Conservation (phyloP, 2,888 invertebrate species). For the Erpobdella octoculata region DNA sequence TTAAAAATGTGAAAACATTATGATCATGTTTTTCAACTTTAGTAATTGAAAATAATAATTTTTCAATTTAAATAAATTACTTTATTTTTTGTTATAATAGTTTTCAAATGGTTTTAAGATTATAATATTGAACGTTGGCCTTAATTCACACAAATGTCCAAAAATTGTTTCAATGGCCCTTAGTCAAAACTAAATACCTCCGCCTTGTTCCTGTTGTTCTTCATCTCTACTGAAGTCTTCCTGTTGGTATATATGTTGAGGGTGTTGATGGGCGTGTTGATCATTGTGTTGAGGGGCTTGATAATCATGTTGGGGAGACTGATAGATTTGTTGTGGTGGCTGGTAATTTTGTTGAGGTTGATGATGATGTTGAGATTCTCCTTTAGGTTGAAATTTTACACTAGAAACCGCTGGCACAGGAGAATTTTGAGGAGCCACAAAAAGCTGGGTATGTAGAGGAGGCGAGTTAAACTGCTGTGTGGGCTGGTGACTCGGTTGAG, state of each 20-base stretch:
- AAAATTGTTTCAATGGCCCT: neutral
- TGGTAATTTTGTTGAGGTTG: constrained; percentile 11
- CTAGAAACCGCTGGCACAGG: neutral
- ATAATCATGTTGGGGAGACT: neutral
- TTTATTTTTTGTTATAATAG: neutral
- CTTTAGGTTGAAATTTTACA: neutral
- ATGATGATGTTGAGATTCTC: neutral
- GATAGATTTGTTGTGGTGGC: neutral
- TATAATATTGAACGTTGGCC: neutral
- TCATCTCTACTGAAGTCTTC: no score
- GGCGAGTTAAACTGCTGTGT: neutral
- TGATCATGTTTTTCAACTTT: no score
- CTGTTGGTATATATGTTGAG: neutral
- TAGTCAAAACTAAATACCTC: neutral
- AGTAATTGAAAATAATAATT: no score
- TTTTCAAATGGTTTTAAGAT: neutral
- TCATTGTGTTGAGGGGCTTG: constrained; percentile 2
- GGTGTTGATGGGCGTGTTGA: neutral
- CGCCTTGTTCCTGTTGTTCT: constrained; percentile 1
- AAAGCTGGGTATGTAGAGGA: neutral
- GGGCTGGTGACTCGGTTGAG: neutral
- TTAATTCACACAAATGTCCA: no score
- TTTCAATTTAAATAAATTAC: no score
- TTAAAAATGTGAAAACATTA: no score
- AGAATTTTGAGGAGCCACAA: neutral